phyloP scores from a whole-genome alignment of 2,797 vertebrate species.

The Dromococcyx pavoninus region DNA sequence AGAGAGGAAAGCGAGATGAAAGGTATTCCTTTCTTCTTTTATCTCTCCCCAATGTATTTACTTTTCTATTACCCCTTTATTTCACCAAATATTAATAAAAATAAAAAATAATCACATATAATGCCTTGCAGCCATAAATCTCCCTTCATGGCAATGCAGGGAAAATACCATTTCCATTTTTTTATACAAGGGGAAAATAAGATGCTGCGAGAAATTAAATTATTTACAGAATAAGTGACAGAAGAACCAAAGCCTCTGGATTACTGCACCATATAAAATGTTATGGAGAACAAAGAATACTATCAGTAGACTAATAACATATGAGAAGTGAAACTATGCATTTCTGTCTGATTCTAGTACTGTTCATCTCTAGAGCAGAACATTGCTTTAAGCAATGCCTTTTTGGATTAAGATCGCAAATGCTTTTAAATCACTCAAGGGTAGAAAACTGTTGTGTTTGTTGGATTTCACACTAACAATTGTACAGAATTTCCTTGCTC shows the following conservation, averaged over 20 bases:
- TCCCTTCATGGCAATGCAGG: not conserved
- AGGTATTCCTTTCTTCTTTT: not conserved
- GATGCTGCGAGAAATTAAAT: not conserved
- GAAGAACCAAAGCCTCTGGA: not conserved
- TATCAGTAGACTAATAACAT: not conserved
- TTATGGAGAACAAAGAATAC: not conserved
- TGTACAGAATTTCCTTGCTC: not conserved
- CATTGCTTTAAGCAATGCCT: not conserved
- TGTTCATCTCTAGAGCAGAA: not conserved
- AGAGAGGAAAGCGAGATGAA: not conserved
- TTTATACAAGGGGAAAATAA: not conserved
- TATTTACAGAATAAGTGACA: not conserved
- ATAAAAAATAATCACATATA: not conserved
- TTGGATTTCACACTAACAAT: slow-evolving; percentile 39
- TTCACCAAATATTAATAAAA: not conserved
- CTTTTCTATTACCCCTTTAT: not conserved
- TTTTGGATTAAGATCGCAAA: slow-evolving; percentile 28
- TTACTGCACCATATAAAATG: not conserved
- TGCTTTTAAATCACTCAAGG: slow-evolving; percentile 15
- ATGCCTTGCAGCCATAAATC: not conserved
- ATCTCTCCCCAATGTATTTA: not conserved
- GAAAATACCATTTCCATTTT: not conserved
- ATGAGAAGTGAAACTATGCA: not conserved
- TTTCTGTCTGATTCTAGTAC: not conserved
- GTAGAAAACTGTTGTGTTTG: slow-evolving; percentile 19